Evolutionary conservation across 2,888 invertebrate species (phyloP).

Genomic region (Tinea trinotella): DNA sequence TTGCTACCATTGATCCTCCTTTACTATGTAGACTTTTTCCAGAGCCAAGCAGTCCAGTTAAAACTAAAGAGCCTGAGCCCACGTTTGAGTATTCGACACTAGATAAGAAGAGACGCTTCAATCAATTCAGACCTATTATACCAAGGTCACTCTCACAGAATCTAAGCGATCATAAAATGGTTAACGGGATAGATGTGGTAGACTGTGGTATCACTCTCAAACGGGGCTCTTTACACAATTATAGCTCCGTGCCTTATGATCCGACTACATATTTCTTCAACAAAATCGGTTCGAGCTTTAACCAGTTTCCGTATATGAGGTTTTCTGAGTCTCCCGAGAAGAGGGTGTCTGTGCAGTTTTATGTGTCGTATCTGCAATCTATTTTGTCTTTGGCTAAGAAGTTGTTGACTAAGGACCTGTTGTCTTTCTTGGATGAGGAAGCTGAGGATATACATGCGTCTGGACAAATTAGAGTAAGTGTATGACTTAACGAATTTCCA

Average conservation of each 20-base stretch:
- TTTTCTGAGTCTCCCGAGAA: constrained; percentile 81
- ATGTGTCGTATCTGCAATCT: constrained; percentile 84
- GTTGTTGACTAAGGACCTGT: constrained; percentile 85
- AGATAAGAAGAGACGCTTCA: constrained; percentile 78
- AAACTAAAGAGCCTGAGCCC: constrained; percentile 57
- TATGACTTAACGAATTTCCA: constrained; percentile 5
- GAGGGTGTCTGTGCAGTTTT: constrained; percentile 76
- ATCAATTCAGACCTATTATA: constrained; percentile 89
- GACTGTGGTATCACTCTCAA: constrained; percentile 49
- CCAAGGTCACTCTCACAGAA: constrained; percentile 92
- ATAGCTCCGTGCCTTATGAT: constrained; percentile 81
- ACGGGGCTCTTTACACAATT: constrained; percentile 66
- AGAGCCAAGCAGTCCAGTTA: constrained; percentile 76
- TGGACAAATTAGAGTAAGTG: constrained; percentile 73
- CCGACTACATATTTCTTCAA: constrained; percentile 90
- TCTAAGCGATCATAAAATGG: constrained; percentile 70
- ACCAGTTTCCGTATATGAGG: constrained; percentile 88
- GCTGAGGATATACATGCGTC: constrained; percentile 84
- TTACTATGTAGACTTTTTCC: constrained; percentile 90
- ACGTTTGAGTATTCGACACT: constrained; percentile 58
- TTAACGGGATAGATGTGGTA: constrained; percentile 48
- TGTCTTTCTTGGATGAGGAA: constrained; percentile 87
- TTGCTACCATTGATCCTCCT: constrained; percentile 83
- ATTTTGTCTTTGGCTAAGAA: constrained; percentile 87
- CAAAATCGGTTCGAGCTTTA: constrained; percentile 94